A percentile compares a stretch with the other conserved stretches of the same genome.
phyloP scores from a whole-genome alignment of 2,113 vertebrate genomes.

The Trochalopteron elliotii region DNA sequence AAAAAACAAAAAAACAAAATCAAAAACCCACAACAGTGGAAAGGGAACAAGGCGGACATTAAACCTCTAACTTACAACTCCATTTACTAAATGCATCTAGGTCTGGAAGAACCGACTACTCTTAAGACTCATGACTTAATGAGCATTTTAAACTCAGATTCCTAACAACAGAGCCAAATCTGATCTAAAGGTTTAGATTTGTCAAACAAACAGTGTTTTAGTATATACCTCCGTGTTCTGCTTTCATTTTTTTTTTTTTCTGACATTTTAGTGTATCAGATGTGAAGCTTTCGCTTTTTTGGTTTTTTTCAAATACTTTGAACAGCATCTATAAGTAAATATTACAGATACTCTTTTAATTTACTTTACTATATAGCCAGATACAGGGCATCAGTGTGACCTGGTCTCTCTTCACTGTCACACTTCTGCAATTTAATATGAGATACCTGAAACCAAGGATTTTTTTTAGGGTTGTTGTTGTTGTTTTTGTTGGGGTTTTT shows the following conservation, averaged over 20 bases:
- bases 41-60: background rate
- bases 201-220: background rate
- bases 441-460: background rate
- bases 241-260: background rate
- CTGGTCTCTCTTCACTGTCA: background rate
- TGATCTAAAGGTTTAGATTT: background rate
- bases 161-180: background rate
- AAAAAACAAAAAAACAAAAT: rapidly evolving
- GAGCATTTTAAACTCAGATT: background rate
- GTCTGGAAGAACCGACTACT: rapidly evolving
- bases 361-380: background rate
- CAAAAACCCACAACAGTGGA: no score
- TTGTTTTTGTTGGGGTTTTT: background rate
- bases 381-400: background rate
- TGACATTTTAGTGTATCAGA: background rate
- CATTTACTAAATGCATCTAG: background rate
- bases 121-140: background rate
- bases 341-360: background rate
- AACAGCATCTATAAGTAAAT: background rate
- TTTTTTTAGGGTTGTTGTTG: background rate
- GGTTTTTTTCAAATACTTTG: background rate
- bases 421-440: background rate
- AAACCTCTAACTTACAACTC: background rate
- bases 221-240: background rate
- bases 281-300: background rate